Evolutionary conservation across 1,140 invertebrate species (phyloP), one percentile per base, ranked within the genome.

Genomic region (Tetranychus urticae): DNA sequence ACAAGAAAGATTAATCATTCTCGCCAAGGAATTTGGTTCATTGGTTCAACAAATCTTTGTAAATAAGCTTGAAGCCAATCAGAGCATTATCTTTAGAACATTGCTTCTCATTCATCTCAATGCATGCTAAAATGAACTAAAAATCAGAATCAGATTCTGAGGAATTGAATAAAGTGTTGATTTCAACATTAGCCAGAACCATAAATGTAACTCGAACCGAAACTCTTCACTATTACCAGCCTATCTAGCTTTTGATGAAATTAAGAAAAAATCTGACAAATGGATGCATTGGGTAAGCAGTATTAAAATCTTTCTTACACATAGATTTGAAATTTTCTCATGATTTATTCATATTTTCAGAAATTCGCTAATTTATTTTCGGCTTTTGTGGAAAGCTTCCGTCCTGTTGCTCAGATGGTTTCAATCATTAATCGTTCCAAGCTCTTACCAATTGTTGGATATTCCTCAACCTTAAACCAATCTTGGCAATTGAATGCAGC

Each of bases 221-320:
- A 88, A 91, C 74, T 82, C 84, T 4, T 91, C 88, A 69, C 74
- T 97, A 10, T 73, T 96, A 48, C 92, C 92, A 13, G 86, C 84
- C 31, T 94, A 94, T 72, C 86, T 97, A 65, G 86, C 94, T 63
- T 83, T 92, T 0, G 93, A 90, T 73, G 90, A 96, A 75, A 83
- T 97, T 66, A 81, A 86, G 59, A 88, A 94, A 74, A 67, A 66
- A 48, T 46, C 58, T 62, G 63, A 58, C 45, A 79, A 78, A 60
- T 86, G 83, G 79, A 88, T 88, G 42, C 89, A 94, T 74, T 94
- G 90, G 89, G 84, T 86, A 79, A 76, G 72, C 63, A 36, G 5
- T 23, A 36, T 13, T 34, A 48, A n/a, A n/a, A 39, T 54, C 39
- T 42, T 42, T 42, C 39, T 12, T 10, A 1, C 39, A 59, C n/a